Evolutionary conservation across 2,797 vertebrate species (phyloP), one percentile per base, ranked within the genome.

Genomic region (Myotis pilosus): DNA sequence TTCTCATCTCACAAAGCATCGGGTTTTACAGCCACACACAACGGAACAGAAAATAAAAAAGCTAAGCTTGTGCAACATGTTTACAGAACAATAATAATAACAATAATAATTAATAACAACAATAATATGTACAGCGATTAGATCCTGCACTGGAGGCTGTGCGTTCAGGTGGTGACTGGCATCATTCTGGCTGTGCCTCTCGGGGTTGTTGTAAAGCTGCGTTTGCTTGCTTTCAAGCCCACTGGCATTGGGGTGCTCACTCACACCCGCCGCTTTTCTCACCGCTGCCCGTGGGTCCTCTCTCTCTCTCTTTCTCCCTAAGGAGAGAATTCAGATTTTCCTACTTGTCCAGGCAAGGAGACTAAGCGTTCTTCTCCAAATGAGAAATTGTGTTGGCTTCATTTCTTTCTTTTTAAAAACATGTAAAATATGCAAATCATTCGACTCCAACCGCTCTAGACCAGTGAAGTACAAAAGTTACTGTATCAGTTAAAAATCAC

Each of bases 1-100:
- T 94, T 98, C 98, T 98, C 98, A 98, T 99, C 99, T 99, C 99
- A 99, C 99, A 98, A 99, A 99, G 98, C 98, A 98, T 99, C 98
- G 97, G 98, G 98, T 98, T 98, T 98, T 99, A 99, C 98, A 99
- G 98, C 95, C 99, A 99, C 99, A 98, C 97, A 97, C 98, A 98
- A 98, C 97, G 89, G 87, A 98, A 98, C 90, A 41, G 17, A 55
- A 97, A 93, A 57, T 97, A 93, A 57, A 95, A 96, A 95, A 91
- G 95, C 98, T 98, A 98, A 98, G 98, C 98, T 97, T 98, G 98
- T 98, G 98, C 98, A 98, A 98, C 98, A 97, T 98, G 97, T 98
- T 98, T 98, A 98, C 98, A 91, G 97, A 98, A 98, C 97, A 97
- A 97, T 96, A 98, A 98, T 97, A 97, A 97, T 96, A 97, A 97